Conservation (phyloP, 2,797 vertebrate genomes). For the Lemur catta region DNA sequence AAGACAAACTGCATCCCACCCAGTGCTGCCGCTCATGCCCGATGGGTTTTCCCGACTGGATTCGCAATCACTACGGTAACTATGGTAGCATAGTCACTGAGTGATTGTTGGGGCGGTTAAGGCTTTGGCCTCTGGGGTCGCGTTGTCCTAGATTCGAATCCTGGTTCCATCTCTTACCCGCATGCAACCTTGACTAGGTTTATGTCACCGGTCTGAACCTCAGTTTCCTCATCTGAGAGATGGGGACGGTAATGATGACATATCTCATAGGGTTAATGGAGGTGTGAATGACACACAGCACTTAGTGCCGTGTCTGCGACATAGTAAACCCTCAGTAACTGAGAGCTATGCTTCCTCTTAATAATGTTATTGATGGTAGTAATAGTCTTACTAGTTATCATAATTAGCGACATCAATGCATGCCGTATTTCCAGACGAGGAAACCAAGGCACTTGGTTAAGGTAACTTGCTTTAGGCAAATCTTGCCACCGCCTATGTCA, state of each 20-base stretch:
- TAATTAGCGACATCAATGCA: not conserved
- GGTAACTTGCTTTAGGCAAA: not conserved
- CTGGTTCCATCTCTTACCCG: not conserved
- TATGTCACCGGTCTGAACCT: not conserved
- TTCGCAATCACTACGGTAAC: not conserved
- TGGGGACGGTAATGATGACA: rapidly evolving
- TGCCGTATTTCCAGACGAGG: not conserved
- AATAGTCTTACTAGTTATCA: too few species aligned
- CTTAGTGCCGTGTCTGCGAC: not conserved
- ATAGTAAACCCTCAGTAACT: not conserved
- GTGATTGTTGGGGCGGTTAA: not conserved
- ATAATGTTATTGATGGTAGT: too few species aligned
- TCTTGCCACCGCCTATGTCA: not conserved
- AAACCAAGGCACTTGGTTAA: not conserved
- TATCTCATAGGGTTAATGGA: not conserved
- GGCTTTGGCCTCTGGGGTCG: not conserved
- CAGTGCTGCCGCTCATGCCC: rapidly evolving
- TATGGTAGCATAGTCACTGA: not conserved
- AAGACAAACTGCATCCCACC: not conserved
- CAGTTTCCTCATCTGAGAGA: not conserved
- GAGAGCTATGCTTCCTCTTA: not conserved
- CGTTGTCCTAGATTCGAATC: not conserved
- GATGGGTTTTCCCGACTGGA: not conserved
- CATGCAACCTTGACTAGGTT: not conserved
- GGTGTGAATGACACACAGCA: rapidly evolving